Conservation (phyloP, 1,140 invertebrate genomes). For the Chrysopa pallens region DNA sequence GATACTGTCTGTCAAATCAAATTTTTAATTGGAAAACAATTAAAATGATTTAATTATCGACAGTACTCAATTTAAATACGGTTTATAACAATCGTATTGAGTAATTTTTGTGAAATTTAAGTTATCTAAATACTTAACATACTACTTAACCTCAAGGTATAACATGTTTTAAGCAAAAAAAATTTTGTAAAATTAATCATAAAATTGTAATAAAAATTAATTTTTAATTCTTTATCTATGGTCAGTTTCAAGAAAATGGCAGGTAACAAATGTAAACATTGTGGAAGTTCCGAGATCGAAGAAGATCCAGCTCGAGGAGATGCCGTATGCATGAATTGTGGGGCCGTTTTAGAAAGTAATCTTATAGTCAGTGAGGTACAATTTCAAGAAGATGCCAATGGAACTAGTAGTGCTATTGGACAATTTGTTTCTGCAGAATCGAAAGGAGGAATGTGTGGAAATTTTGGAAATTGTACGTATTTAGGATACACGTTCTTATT, state of each 20-base stretch:
- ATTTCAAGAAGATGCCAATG: conserved; percentile 84
- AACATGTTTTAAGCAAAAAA: no score
- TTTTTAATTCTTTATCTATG: conserved; percentile 1
- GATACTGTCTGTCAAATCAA: no score
- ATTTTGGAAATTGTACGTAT: conserved; percentile 45
- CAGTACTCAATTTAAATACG: no score
- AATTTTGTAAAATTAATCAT: no score
- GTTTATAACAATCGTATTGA: no score
- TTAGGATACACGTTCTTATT: not conserved
- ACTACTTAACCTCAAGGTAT: no score
- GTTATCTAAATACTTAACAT: no score
- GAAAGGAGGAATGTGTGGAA: conserved; percentile 50
- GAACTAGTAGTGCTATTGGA: conserved; percentile 71
- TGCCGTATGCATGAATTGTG: conserved; percentile 91
- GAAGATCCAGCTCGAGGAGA: conserved; percentile 82
- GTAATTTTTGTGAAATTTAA: no score
- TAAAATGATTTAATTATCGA: no score
- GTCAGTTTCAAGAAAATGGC: conserved; percentile 15
- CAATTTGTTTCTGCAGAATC: conserved; percentile 84
- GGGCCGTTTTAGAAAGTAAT: conserved; percentile 87
- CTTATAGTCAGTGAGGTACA: conserved; percentile 93
- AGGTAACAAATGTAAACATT: conserved; percentile 67
- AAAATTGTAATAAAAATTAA: no score
- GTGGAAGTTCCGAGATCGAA: conserved; percentile 88
- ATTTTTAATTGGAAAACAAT: no score